A percentile compares a stretch with the other conserved stretches of the same genome.
phyloP scores from a whole-genome alignment of 2,113 vertebrate species.

The Brachypteracias leptosomus region DNA sequence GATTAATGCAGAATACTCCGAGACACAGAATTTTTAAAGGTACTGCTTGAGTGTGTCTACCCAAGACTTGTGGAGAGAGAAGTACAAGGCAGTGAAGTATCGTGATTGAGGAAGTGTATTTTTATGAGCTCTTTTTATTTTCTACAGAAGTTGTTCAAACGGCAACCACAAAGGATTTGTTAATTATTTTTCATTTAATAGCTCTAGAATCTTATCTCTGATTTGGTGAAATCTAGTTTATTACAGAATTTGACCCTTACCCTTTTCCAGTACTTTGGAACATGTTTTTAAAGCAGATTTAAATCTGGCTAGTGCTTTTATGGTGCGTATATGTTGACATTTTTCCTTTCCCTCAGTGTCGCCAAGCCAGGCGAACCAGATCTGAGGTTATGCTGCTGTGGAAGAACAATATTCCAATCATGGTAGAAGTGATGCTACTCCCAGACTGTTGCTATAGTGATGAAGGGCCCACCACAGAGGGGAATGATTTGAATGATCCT shows the following conservation, averaged over 20 bases:
- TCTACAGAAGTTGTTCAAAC: not conserved
- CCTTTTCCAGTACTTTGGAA: not conserved
- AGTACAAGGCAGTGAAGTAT: not conserved
- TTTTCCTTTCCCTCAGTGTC: conserved; percentile 80
- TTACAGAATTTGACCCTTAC: not conserved
- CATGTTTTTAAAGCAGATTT: not conserved
- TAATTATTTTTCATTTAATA: not conserved
- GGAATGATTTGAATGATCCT: conserved; percentile 89
- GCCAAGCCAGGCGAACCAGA: conserved; percentile 90
- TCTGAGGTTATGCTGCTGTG: conserved; percentile 93
- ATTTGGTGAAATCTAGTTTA: not conserved
- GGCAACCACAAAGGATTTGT: not conserved
- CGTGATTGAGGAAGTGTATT: not conserved
- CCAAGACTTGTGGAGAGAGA: not conserved
- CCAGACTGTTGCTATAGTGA: conserved; percentile 99
- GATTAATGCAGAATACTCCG: not conserved
- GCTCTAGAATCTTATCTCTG: not conserved
- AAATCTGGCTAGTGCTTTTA: not conserved
- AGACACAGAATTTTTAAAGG: not conserved
- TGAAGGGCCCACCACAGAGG: conserved; percentile 88
- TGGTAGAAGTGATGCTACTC: conserved; percentile 98
- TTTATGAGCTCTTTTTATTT: not conserved
- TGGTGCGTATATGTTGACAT: not conserved
- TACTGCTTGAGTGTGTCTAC: not conserved
- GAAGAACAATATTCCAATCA: conserved; percentile 95